phyloP scores from a whole-genome alignment of 2,888 invertebrate genomes.

The Acanthosepion lycidas region DNA sequence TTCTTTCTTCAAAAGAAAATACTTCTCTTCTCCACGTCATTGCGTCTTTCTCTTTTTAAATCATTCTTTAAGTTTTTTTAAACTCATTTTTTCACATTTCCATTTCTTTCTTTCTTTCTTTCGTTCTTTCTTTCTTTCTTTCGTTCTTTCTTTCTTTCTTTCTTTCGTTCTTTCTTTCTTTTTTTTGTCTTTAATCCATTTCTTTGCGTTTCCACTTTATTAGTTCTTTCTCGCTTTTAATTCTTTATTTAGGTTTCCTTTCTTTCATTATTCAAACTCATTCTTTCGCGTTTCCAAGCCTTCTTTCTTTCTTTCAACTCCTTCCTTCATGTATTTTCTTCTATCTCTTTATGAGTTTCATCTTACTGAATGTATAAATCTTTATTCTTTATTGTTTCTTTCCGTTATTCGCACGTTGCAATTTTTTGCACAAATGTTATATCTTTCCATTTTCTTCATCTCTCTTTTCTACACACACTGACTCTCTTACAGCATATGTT shows the following conservation, averaged over 20 bases:
- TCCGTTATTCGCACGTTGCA: too few relatives aligned
- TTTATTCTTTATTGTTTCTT: too few relatives aligned
- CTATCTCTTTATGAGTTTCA: too few relatives aligned
- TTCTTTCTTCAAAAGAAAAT: neutral
- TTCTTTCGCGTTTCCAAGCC: neutral
- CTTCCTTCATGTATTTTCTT: too few relatives aligned
- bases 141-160: neutral
- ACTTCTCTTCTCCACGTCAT: neutral
- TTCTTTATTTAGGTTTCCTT: neutral
- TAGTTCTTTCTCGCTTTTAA: neutral
- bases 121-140: neutral
- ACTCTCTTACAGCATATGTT: too few relatives aligned
- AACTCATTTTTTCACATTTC: neutral
- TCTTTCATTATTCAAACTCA: too few relatives aligned
- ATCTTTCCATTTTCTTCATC: neutral
- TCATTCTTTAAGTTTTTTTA: neutral
- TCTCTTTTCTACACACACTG: neutral
- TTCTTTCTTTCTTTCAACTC: neutral
- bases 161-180: neutral
- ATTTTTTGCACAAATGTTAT: too few relatives aligned
- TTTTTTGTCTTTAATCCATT: neutral
- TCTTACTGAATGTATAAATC: too few relatives aligned
- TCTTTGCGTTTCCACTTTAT: neutral
- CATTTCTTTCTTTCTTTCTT: neutral
- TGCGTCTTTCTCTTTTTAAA: neutral